phyloP scores from a whole-genome alignment of 2,113 vertebrate species.

The Solea senegalensis region DNA sequence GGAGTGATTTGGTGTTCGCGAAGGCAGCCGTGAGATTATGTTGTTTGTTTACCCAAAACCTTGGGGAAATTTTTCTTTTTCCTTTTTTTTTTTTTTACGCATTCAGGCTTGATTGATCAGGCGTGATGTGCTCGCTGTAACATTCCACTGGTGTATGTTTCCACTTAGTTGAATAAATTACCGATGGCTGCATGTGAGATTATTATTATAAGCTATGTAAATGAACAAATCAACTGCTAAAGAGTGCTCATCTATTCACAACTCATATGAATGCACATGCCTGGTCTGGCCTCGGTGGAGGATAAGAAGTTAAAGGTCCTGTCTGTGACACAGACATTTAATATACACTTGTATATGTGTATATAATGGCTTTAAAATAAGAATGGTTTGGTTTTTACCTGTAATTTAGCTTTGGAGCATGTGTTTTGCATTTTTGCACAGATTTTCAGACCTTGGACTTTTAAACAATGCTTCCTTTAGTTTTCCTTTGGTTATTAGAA shows the following conservation, averaged over 20 bases:
- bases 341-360: too few species aligned
- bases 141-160: conserved; percentile 69
- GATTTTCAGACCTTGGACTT: too few species aligned
- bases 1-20: conserved; percentile 61
- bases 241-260: conserved; percentile 54
- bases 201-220: conserved; percentile 71
- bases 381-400: too few species aligned
- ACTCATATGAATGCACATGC: conserved; percentile 31
- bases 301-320: conserved; percentile 12
- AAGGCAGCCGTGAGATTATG: conserved; percentile 71
- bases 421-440: too few species aligned
- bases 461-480: too few species aligned
- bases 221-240: conserved; percentile 66
- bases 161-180: conserved; percentile 69
- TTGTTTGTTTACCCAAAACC: conserved; percentile 76
- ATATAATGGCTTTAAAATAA: too few species aligned
- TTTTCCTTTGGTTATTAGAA: too few species aligned
- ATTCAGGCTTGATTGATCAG: conserved; percentile 79
- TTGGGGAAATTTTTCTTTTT: conserved; percentile 70
- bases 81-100: conserved; percentile 18
- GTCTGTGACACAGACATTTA: too few species aligned
- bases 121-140: conserved; percentile 65
- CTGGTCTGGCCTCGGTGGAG: conserved; percentile 15
- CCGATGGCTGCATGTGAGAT: conserved; percentile 65
- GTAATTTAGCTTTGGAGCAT: too few species aligned